These are phyloP conservation scores for Agonopterix heracliana DNA, from an alignment of 2,888 invertebrate genomes.

Conservation along the genomic window DNA sequence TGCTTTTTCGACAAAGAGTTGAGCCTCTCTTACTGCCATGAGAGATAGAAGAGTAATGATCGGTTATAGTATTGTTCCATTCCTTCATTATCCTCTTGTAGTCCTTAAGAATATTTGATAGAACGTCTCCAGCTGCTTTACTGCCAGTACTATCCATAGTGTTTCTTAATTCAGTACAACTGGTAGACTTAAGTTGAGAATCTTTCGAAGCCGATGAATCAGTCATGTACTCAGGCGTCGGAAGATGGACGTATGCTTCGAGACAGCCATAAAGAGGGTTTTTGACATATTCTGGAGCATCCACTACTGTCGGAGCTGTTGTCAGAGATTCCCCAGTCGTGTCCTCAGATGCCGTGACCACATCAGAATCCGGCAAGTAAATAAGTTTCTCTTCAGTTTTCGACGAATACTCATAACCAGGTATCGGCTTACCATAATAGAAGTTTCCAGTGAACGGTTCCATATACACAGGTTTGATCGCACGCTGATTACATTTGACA, in stretches of 20 bases:
- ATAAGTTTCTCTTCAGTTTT: constrained; percentile 61
- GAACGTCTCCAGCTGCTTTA: constrained; percentile 39
- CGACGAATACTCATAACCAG: constrained; percentile 51
- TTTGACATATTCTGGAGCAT: constrained; percentile 55
- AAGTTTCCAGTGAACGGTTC: constrained; percentile 69
- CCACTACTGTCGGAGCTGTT: constrained; percentile 51
- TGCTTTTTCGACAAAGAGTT: constrained; percentile 40
- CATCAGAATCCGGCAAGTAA: constrained; percentile 65
- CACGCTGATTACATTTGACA: constrained; percentile 50
- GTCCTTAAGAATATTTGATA: constrained; percentile 54
- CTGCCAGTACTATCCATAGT: constrained; percentile 40
- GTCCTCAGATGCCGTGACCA: constrained; percentile 49
- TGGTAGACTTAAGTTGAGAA: constrained; percentile 58
- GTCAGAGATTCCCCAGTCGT: constrained; percentile 53
- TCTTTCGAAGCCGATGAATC: constrained; percentile 49
- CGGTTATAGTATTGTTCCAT: constrained; percentile 63
- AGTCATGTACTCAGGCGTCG: constrained; percentile 45
- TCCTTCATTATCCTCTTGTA: constrained; percentile 69
- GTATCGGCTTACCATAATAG: constrained; percentile 63
- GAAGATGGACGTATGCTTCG: constrained; percentile 44
- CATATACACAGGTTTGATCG: constrained; percentile 58
- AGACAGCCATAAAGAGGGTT: constrained; percentile 63
- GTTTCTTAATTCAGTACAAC: constrained; percentile 59
- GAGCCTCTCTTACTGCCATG: constrained; percentile 37
- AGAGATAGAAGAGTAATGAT: constrained; percentile 50